A percentile compares a stretch with the other conserved stretches of the same genome.
Evolutionary conservation across 2,888 invertebrate genomes (phyloP).

Genomic region (Orthosia gothica): DNA sequence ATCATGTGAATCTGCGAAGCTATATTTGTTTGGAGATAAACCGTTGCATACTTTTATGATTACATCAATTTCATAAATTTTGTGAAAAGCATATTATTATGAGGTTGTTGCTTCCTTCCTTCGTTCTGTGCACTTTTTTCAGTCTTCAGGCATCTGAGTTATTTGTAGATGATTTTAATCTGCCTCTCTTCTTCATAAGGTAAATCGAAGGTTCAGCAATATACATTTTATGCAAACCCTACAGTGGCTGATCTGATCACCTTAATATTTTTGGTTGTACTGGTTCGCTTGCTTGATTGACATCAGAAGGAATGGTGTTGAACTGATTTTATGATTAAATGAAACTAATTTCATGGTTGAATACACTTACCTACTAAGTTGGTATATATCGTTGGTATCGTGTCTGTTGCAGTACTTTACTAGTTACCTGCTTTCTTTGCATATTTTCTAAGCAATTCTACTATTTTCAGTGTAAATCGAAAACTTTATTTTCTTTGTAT

Average conservation of each 20-base stretch:
- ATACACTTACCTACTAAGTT: background rate
- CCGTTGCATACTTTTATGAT: background rate
- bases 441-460: background rate
- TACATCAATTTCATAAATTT: background rate
- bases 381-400: background rate
- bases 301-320: background rate
- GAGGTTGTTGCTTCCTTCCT: background rate
- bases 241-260: background rate
- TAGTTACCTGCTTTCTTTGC: background rate
- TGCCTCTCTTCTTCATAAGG: background rate
- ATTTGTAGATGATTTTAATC: background rate
- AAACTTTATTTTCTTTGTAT: background rate
- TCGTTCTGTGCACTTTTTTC: background rate
- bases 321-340: background rate
- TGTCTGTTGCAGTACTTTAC: background rate
- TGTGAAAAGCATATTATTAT: background rate
- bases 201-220: background rate
- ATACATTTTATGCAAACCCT: background rate
- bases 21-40: constrained; percentile 30
- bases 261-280: background rate
- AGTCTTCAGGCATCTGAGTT: background rate
- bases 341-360: constrained; percentile 21
- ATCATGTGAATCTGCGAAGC: constrained; percentile 39
- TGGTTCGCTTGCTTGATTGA: background rate
- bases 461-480: background rate